Evolutionary conservation across 2,888 invertebrate species (phyloP).

Genomic region (Synanthedon formicaeformis): DNA sequence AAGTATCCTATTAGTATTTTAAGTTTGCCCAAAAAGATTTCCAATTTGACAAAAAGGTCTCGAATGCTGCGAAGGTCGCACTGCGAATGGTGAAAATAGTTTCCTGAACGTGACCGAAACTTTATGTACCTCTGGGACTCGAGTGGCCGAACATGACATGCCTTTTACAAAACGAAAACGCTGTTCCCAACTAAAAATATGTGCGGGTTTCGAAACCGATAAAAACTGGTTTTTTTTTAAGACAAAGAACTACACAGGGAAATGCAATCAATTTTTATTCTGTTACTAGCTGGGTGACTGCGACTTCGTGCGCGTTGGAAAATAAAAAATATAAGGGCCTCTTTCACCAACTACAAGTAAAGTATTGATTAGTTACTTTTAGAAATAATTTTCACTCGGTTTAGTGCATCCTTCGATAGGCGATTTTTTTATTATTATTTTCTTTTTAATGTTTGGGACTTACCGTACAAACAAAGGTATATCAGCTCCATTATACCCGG

Average conservation of each 20-base stretch:
- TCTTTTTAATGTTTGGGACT: too few species aligned
- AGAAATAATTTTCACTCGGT: too few species aligned
- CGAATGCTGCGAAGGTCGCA: not conserved
- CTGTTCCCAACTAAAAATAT: not conserved
- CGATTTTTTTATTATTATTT: too few species aligned
- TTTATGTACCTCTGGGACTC: conserved; percentile 24
- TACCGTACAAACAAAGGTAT: too few species aligned
- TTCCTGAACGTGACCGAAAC: not conserved
- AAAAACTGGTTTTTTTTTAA: not conserved
- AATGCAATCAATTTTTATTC: too few species aligned
- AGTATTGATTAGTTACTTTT: too few species aligned
- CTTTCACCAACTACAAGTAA: too few species aligned
- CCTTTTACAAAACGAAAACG: not conserved
- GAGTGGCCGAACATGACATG: conserved; percentile 28
- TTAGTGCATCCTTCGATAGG: too few species aligned
- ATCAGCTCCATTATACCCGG: too few species aligned
- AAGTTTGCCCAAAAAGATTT: not conserved
- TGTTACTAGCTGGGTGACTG: too few species aligned
- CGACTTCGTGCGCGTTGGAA: too few species aligned
- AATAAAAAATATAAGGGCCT: too few species aligned
- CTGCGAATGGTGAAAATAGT: not conserved
- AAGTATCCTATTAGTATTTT: not conserved
- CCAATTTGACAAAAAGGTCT: not conserved
- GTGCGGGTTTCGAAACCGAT: not conserved
- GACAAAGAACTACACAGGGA: not conserved